Evolutionary conservation across 2,797 vertebrate genomes (phyloP).

Genomic region (Epinephelus coioides): DNA sequence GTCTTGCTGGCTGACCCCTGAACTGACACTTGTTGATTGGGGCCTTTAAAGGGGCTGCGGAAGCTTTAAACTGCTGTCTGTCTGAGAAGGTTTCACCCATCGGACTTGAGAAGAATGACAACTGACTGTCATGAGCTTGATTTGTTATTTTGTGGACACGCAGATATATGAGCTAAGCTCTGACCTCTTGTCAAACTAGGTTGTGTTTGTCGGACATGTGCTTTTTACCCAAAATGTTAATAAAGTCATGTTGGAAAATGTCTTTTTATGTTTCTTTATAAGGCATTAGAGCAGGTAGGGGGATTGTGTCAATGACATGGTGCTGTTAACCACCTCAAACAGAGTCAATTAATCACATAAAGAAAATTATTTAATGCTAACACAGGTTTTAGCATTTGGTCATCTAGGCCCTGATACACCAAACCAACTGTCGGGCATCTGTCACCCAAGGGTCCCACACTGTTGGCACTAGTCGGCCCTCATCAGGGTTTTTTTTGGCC

Average conservation of each 20-base stretch:
- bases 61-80: constrained; percentile 53
- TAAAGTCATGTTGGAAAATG: constrained; percentile 10
- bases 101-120: constrained; percentile 30
- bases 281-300: neutral
- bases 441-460: too few species aligned
- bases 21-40: constrained; percentile 79
- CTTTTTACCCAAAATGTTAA: constrained; percentile 1
- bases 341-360: neutral
- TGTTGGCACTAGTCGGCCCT: too few species aligned
- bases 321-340: neutral
- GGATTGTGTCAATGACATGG: neutral
- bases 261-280: neutral
- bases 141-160: constrained; percentile 12
- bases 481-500: too few species aligned
- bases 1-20: constrained; percentile 66
- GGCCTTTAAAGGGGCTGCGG: constrained; percentile 64
- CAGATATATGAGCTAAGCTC: neutral
- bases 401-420: neutral
- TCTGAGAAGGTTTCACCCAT: constrained; percentile 51
- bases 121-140: constrained; percentile 14
- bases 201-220: constrained; percentile 1
- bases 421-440: too few species aligned
- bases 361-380: neutral
- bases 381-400: neutral
- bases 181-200: constrained; percentile 12